A percentile compares a stretch with the other conserved stretches of the same genome.
Evolutionary conservation across 2,888 invertebrate genomes (phyloP).

Genomic region (Taenaris catops): DNA sequence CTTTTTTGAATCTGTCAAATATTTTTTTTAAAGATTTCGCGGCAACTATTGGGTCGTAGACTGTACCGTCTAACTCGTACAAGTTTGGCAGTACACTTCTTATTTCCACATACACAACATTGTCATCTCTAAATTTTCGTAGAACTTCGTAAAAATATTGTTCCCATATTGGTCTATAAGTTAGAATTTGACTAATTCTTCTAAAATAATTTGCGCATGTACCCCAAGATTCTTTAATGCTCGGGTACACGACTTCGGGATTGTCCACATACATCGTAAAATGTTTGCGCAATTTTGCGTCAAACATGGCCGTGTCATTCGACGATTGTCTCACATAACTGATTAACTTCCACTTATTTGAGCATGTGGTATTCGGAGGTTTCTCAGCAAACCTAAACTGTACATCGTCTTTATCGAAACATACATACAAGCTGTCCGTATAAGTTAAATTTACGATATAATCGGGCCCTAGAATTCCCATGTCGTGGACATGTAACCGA

Average conservation of each 20-base stretch:
- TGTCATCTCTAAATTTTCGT: slow-evolving; percentile 81
- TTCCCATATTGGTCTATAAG: slow-evolving; percentile 82
- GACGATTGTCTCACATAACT: slow-evolving; percentile 54
- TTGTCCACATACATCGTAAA: slow-evolving; percentile 78
- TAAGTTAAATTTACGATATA: slow-evolving; percentile 83
- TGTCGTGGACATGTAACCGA: slow-evolving; percentile 86
- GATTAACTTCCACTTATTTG: slow-evolving; percentile 64
- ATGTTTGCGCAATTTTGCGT: slow-evolving; percentile 68
- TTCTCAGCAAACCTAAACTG: slow-evolving; percentile 45
- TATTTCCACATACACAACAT: slow-evolving; percentile 85
- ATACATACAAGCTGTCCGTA: slow-evolving; percentile 79
- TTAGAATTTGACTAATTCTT: slow-evolving; percentile 72
- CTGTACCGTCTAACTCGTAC: slow-evolving; percentile 83
- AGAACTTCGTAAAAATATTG: slow-evolving; percentile 83
- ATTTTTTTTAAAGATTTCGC: slow-evolving; percentile 79
- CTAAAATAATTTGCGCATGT: slow-evolving; percentile 78
- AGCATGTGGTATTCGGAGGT: slow-evolving; percentile 35
- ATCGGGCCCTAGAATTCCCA: slow-evolving; percentile 81
- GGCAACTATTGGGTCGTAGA: slow-evolving; percentile 74
- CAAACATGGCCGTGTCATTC: slow-evolving; percentile 61
- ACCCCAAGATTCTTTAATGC: slow-evolving; percentile 80
- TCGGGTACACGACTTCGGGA: slow-evolving; percentile 59
- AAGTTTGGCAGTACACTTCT: slow-evolving; percentile 81
- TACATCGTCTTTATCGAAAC: slow-evolving; percentile 37
- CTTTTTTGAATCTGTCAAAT: slow-evolving; percentile 74